Percentiles rank a stretch among this genome's conserved stretches.
Conservation (phyloP, 2,888 invertebrate genomes). For the Drosophila pegasa region DNA sequence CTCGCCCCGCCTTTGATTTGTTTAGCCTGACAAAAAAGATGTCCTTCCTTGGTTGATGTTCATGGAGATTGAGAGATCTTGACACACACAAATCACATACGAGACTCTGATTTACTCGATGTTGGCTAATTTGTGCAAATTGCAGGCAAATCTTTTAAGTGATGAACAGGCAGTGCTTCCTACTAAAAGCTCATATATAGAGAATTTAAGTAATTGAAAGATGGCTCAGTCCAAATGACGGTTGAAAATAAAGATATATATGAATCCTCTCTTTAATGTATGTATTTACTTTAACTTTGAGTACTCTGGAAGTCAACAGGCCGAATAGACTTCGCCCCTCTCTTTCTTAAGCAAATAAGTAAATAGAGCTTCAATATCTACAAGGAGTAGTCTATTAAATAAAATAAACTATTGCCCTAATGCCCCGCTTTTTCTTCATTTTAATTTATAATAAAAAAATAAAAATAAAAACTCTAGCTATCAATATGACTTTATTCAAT, state of each 20-base stretch:
- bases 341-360: background rate
- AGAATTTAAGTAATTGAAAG: background rate
- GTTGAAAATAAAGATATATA: background rate
- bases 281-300: background rate
- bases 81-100: conserved; percentile 17
- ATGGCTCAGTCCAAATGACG: background rate
- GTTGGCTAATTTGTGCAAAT: conserved; percentile 51
- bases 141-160: conserved; percentile 54
- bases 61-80: conserved; percentile 39
- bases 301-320: background rate
- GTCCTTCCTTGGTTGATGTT: conserved; percentile 25
- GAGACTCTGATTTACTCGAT: conserved; percentile 23
- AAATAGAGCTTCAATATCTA: too few relatives aligned
- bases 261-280: background rate
- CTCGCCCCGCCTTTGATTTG: conserved; percentile 35
- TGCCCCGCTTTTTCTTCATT: too few relatives aligned
- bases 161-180: conserved; percentile 21
- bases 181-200: background rate
- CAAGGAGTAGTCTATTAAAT: too few relatives aligned
- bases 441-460: too few relatives aligned
- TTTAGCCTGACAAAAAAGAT: conserved; percentile 40
- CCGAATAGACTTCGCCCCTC: background rate
- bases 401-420: too few relatives aligned
- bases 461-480: background rate
- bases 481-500: background rate